phyloP scores from a whole-genome alignment of 2,888 invertebrate species.

The Heteropelma amictum region DNA sequence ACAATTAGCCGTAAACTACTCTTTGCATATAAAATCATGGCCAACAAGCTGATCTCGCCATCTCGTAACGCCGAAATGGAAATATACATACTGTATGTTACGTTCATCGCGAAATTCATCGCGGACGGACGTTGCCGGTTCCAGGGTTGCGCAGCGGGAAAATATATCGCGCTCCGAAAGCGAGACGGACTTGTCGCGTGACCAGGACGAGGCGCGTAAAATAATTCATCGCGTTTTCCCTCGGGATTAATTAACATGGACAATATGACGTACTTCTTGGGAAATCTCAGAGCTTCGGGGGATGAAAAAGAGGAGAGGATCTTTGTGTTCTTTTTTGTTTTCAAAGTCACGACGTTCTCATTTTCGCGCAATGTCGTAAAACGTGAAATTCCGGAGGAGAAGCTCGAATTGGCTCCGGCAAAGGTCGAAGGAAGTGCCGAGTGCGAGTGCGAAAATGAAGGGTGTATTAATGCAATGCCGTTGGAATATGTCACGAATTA shows the following conservation, averaged over 20 bases:
- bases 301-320: too few species aligned
- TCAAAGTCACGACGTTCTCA: neutral
- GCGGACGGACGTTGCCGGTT: slow-evolving; percentile 41
- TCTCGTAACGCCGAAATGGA: slow-evolving; percentile 77
- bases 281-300: too few species aligned
- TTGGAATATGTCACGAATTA: slow-evolving; percentile 77
- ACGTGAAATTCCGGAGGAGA: slow-evolving; percentile 10
- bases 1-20: slow-evolving; percentile 78
- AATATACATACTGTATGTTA: slow-evolving; percentile 77
- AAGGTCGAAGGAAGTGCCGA: slow-evolving; percentile 29
- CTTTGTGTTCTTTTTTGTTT: too few species aligned
- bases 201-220: too few species aligned
- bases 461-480: slow-evolving; percentile 72
- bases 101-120: slow-evolving; percentile 62
- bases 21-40: slow-evolving; percentile 77
- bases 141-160: slow-evolving; percentile 60
- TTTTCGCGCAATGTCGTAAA: neutral
- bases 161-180: slow-evolving; percentile 64
- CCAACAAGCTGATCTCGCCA: neutral
- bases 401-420: neutral
- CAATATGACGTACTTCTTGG: too few species aligned
- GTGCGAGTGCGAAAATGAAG: slow-evolving; percentile 37
- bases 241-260: too few species aligned
- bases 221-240: too few species aligned
- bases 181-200: too few species aligned